These are phyloP conservation scores for Neocloeon triangulifer DNA, from an alignment of 1,140 invertebrate species.

Conservation along the genomic window DNA sequence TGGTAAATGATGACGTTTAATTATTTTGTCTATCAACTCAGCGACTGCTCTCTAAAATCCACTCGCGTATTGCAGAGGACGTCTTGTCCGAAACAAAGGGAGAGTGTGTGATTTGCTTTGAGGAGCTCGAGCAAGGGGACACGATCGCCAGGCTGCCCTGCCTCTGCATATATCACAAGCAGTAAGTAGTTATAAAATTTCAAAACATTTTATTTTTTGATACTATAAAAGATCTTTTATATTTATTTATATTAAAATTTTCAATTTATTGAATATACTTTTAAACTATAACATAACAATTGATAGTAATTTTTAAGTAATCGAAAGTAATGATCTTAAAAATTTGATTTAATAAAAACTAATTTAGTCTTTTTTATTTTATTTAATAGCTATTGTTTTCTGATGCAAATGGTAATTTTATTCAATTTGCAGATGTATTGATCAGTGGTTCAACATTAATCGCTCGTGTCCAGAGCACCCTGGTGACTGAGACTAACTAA, in stretches of 20 bases:
- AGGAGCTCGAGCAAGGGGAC: conserved; percentile 83
- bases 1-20: conserved; percentile 34
- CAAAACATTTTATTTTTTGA: too few relatives aligned
- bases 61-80: conserved; percentile 51
- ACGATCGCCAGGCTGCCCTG: conserved; percentile 94
- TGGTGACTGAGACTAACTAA: conserved; percentile 39
- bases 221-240: too few relatives aligned
- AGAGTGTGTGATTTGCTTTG: conserved; percentile 97
- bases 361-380: background rate
- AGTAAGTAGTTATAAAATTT: conserved; percentile 38
- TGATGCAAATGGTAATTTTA: conserved; percentile 9
- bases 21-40: background rate
- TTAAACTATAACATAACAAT: too few relatives aligned
- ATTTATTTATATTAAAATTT: too few relatives aligned
- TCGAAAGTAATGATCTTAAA: too few relatives aligned
- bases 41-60: background rate
- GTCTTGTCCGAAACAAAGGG: conserved; percentile 84
- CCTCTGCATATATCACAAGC: conserved; percentile 98
- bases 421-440: conserved; percentile 59
- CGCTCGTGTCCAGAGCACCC: conserved; percentile 92
- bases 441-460: conserved; percentile 95
- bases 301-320: too few relatives aligned
- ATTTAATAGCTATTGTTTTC: too few relatives aligned
- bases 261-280: too few relatives aligned
- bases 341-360: too few relatives aligned